A percentile compares a stretch with the other conserved stretches of the same genome.
Conservation (phyloP, 37 sponge, comb jelly and placozoan species). For the Chondrilla cf. caribensis region DNA sequence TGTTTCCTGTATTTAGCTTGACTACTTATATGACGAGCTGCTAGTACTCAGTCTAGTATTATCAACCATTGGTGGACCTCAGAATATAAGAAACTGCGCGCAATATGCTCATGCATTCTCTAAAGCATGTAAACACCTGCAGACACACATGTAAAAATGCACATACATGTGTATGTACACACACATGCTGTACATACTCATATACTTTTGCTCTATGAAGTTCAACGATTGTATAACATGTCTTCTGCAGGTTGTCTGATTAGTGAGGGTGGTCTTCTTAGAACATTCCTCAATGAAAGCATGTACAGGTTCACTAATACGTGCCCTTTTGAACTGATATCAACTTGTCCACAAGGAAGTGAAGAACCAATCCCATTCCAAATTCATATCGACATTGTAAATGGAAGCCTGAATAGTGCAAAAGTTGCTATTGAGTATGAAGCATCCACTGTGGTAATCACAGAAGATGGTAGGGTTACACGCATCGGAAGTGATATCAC, state of each 20-base stretch:
- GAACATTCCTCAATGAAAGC: neutral
- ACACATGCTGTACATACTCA: no score
- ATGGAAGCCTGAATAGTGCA: neutral
- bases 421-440: neutral
- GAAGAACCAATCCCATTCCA: neutral
- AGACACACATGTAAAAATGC: no score
- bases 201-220: no score
- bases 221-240: neutral
- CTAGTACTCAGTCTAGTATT: no score
- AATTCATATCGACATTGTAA: neutral
- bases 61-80: no score
- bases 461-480: neutral
- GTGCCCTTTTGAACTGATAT: neutral
- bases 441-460: neutral
- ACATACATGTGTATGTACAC: no score
- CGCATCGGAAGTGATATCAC: neutral
- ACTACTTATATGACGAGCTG: no score
- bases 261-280: no score
- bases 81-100: no score
- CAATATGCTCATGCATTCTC: no score
- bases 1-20: no score
- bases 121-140: no score
- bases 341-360: neutral
- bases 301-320: neutral
- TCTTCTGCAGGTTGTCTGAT: neutral